A percentile compares a stretch with the other conserved stretches of the same genome.
These are phyloP conservation scores for Neodiprion fabricii DNA, from an alignment of 1,140 invertebrate genomes.

Conservation along the genomic window DNA sequence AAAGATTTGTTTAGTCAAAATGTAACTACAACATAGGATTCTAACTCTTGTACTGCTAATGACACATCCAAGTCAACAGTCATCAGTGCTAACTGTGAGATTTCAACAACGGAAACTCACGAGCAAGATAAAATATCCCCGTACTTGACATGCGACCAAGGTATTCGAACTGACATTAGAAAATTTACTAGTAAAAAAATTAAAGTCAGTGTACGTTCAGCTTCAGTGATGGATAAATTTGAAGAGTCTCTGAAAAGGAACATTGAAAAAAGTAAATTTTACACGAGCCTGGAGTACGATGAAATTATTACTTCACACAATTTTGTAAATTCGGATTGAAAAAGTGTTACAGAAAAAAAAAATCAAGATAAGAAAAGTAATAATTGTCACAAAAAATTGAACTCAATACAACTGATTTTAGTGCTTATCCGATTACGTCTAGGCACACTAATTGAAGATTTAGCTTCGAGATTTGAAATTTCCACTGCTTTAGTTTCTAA, in stretches of 20 bases:
- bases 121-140: background rate
- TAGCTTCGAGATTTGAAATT: constrained; percentile 20
- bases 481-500: constrained; percentile 18
- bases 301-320: constrained; percentile 14
- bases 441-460: too few species aligned
- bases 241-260: constrained; percentile 19
- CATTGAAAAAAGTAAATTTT: constrained; percentile 5
- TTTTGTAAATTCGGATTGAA: background rate
- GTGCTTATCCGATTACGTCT: too few species aligned
- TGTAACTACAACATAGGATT: too few species aligned
- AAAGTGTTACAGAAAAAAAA: constrained; percentile 12
- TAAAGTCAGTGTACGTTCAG: constrained; percentile 20
- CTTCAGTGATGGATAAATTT: constrained; percentile 19
- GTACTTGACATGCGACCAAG: constrained; percentile 6
- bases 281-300: constrained; percentile 12
- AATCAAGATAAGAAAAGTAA: constrained; percentile 15
- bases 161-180: constrained; percentile 20
- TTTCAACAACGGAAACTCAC: constrained; percentile 11
- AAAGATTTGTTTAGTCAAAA: too few species aligned
- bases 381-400: constrained; percentile 11
- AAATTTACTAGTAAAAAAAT: constrained; percentile 20
- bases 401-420: background rate
- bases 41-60: too few species aligned
- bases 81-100: background rate
- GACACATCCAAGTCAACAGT: too few species aligned